Evolutionary conservation across 2,797 vertebrate species (phyloP).

Genomic region (Muscicapa comitata): DNA sequence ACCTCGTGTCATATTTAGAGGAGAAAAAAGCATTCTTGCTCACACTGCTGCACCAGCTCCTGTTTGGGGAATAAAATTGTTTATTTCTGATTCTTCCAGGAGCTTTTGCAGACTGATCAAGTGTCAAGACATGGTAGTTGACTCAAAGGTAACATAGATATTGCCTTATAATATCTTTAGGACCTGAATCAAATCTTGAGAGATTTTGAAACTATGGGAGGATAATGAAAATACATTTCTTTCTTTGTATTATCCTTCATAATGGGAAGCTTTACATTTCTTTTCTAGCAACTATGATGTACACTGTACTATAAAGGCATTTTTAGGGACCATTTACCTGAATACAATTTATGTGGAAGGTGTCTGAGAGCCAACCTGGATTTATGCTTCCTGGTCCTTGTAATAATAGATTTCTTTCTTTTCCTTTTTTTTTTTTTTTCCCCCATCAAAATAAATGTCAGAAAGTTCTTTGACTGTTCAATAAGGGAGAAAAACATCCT

Average conservation of each 20-base stretch:
- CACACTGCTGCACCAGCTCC: background rate
- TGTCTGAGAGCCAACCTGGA: constrained; percentile 27
- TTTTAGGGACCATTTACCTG: constrained; percentile 67
- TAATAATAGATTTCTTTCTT: constrained; percentile 4
- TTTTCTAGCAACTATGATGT: constrained; percentile 45
- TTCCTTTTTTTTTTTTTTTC: too few species aligned
- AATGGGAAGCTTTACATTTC: constrained; percentile 60
- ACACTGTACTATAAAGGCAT: constrained; percentile 36
- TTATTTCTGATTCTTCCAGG: constrained; percentile 56
- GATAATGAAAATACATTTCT: constrained; percentile 65
- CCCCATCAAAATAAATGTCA: constrained; percentile 48
- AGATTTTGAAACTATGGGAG: constrained; percentile 44
- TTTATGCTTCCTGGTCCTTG: constrained; percentile 46
- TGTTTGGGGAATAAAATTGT: constrained; percentile 45
- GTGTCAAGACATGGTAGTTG: constrained; percentile 60
- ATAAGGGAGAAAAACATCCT: background rate
- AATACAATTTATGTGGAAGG: constrained; percentile 49
- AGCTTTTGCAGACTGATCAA: constrained; percentile 52
- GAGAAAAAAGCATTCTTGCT: background rate
- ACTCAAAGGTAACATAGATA: constrained; percentile 55
- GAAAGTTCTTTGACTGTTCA: constrained; percentile 40
- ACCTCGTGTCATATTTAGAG: background rate
- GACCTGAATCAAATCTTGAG: constrained; percentile 52
- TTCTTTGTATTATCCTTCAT: constrained; percentile 50
- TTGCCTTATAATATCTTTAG: constrained; percentile 46